phyloP scores from a whole-genome alignment of 1,140 invertebrate species.

The Episyrphus balteatus region DNA sequence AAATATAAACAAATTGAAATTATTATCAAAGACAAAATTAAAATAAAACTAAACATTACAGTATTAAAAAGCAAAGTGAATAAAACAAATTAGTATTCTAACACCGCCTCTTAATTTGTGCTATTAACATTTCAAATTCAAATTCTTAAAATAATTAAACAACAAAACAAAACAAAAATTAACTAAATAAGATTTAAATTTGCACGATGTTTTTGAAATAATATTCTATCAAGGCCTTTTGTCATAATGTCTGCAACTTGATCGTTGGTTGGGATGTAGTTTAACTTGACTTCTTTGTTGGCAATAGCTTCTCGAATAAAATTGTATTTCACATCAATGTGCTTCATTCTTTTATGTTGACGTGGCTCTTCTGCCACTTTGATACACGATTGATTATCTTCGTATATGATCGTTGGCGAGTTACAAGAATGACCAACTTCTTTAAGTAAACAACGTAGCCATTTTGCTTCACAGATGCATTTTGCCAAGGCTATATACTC shows the following conservation, averaged over 20 bases:
- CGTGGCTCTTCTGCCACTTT: constrained; percentile 26
- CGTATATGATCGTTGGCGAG: constrained; percentile 7
- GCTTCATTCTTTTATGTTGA: constrained; percentile 17
- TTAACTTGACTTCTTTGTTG: neutral
- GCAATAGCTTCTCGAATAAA: constrained; percentile 11
- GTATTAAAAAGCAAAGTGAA: no score
- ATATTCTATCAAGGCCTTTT: neutral
- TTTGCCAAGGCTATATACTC: constrained; percentile 26
- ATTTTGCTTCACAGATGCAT: constrained; percentile 16
- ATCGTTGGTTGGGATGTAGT: constrained; percentile 8
- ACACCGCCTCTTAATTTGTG: no score
- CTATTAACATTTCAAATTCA: no score
- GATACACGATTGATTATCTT: constrained; percentile 28
- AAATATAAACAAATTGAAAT: no score
- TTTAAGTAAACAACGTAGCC: constrained; percentile 17
- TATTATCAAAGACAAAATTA: no score
- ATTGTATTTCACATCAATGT: constrained; percentile 18
- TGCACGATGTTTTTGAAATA: neutral
- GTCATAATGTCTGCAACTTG: constrained; percentile 12
- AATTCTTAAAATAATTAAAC: no score
- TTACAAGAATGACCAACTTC: constrained; percentile 13
- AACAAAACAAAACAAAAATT: no score
- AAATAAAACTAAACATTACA: no score
- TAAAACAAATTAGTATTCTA: no score
- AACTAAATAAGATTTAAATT: neutral